Evolutionary conservation across 2,797 vertebrate species (phyloP), one percentile per base, ranked within the genome.

Genomic region (Bufotes viridis): DNA sequence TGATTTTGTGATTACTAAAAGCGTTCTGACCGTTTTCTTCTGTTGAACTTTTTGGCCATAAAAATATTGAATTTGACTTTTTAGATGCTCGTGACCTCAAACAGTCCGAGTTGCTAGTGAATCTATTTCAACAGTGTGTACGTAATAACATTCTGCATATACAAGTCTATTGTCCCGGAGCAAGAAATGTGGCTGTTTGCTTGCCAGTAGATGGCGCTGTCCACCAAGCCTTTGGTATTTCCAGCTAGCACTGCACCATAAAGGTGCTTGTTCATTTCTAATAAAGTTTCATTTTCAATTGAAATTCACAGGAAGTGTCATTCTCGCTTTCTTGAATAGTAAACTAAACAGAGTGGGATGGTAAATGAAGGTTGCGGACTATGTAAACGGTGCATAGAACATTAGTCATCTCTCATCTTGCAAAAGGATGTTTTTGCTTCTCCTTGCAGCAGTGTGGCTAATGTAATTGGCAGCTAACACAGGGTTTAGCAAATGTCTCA

Each of bases 181-280:
- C 69, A 49, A 49, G 42, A 49, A 51, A 74, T 74, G 18, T 2
- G 8, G 49, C 2, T 2, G 9, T 2, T 42, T 34, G 8, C 1
- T 0, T 12, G 12, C 88, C 91, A 58, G 91, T 90, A 92, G 93
- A 20, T 92, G 93, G 92, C 49, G 90, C 87, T 90, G 49, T 87
- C 0, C 84, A 42, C 51, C 85, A 12, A 7, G 18, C 4, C 15
- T 49, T 60, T 6, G 26, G 17, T 8, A 14, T 10, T 34, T 42
- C 65, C 15, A 60, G 12, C 29, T 29, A 29, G 13, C 2, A 22
- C 80, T 63, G 34, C 26, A 69, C 2, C 14, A 74, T 79, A 34
- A 3, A 2, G 7, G n/a, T 79, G 1, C 42, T 9, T 65, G 57
- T 57, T 57, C 79, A 34, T 85, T 3, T 24, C 72, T 2, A 22